Base-by-base conservation (phyloP, 2,888 invertebrate genomes). In the Willowsia nigromaculata region DNA sequence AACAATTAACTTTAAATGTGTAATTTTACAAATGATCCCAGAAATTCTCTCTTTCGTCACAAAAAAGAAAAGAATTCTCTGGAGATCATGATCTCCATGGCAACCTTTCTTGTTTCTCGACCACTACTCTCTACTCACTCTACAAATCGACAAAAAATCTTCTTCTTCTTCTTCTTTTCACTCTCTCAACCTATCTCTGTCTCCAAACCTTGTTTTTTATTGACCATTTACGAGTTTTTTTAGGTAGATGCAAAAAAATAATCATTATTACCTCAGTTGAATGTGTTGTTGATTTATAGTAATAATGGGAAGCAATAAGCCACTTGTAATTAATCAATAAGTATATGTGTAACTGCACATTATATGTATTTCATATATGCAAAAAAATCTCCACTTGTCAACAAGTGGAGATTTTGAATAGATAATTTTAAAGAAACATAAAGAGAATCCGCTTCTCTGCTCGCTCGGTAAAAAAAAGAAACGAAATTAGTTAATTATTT, bases 301-400 rank as follows among this genome's bases (percentile, higher is more conserved):
- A 27, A 40, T 1, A n/a, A 82, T 82, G 83, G 83, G 68, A 83
- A 83, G 83, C 83, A 83, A 83, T 83, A 83, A 83, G 83, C 43
- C 33, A 27, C 62, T n/a, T n/a, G 40, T 62, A 40, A 15, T 65
- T 30, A 30, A 62, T 13, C 11, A 13, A 40, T 68, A n/a, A n/a
- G n/a, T n/a, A n/a, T 37, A 15, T 33, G 33, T 65, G n/a, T 65
- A 37, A 27, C 9, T 68, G 13, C 27, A 0, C 9, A 11, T 76
- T 15, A 76, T 47, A 37, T 27, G 13, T 13, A n/a, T n/a, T n/a
- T n/a, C n/a, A n/a, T n/a, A n/a, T n/a, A n/a, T n/a, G n/a, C n/a
- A n/a, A n/a, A n/a, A n/a, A n/a, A n/a, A n/a, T n/a, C n/a, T n/a
- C n/a, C n/a, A n/a, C n/a, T n/a, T n/a, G n/a, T n/a, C n/a, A n/a